Evolutionary conservation across 2,113 vertebrate genomes (phyloP), one percentile per base, ranked within the genome.

Genomic region (Pungitius pungitius): DNA sequence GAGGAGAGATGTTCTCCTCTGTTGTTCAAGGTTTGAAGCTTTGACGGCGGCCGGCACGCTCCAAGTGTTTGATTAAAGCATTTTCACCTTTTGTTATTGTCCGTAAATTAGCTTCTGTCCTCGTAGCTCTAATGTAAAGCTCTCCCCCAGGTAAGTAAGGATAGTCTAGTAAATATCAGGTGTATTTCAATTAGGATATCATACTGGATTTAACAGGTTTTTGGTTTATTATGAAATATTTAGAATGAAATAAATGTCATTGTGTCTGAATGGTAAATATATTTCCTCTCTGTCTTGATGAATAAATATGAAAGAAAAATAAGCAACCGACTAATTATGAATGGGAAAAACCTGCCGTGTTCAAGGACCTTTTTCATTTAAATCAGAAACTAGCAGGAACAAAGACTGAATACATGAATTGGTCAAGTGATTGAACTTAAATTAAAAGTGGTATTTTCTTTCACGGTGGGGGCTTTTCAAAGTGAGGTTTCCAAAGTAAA

Each of bases 41-140:
- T 27, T 63, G 35, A 49, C 18, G 35, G 26, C 30, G 54, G 61
- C 74, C n/a, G 52, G 12, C 69, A 54, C 55, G 30, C 55, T 2
- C 11, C 2, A 9, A n/a, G 2, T 37, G 10, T 58, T 5, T 20
- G 47, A 27, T 15, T 30, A 18, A 30, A 63, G 22, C 1, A 0
- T 33, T 22, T 55, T 17, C 4, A 10, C 52, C n/a, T 20, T 52
- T 26, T 58, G 3, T 24, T 49, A 6, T 27, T 18, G 6, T 52
- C 33, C 8, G 0, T 30, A 59, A n/a, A 49, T n/a, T 51, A 12
- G 22, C 22, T 17, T 58, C 37, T 8, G 12, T 37, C 39, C 9
- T 37, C 1, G 8, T 20, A 39, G 6, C 14, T 60, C 2, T 39
- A 27, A 39, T n/a, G 37, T 47, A 18, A 51, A 58, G 11, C 15